Evolutionary conservation across 2,797 vertebrate species (phyloP), one percentile per base, ranked within the genome.

Genomic region (Melanotaenia parkinsoni): DNA sequence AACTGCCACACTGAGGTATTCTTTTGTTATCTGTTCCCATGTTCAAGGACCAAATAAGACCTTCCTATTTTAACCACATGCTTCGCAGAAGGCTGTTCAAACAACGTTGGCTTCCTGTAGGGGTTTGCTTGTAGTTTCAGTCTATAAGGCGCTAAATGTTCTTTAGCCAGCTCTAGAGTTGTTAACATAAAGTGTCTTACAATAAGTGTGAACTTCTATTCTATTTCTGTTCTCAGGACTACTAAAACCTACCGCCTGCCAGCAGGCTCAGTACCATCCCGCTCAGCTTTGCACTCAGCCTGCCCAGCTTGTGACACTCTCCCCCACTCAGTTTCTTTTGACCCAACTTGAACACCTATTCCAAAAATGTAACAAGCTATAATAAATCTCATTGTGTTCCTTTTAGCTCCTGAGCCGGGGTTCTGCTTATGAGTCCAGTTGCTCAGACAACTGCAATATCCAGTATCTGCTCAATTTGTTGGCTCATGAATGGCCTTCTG

Each of bases 31-130:
- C 64, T 70, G 67, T 40, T 47, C 30, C 51, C 61, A 63, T 82
- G 76, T 68, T 40, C 50, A 59, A 57, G 28, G 70, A 63, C 35
- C 28, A 74, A 6, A 47, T 73, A 74, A 62, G 67, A 67, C 58
- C 47, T 58, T 69, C 56, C 11, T 64, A 59, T 81, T 81, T 85
- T 43, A 82, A 86, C 72, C 50, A 16, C 28, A 4, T 67, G 72
- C 76, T 75, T 81, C 33, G 74, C 77, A 63, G 60, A 54, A 47
- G 50, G 65, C 78, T 66, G 63, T 63, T 71, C 38, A 63, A 70
- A 63, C 2, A 32, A 70, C 74, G 38, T 12, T 33, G 38, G 65
- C 56, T 67, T 77, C 83, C 63, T 72, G 71, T 65, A 61, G 72
- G 75, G 68, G 73, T 78, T 76, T 76, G 7, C 22, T 24, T 53